phyloP scores from a whole-genome alignment of 2,888 invertebrate species.

The Patella ulyssiponensis region DNA sequence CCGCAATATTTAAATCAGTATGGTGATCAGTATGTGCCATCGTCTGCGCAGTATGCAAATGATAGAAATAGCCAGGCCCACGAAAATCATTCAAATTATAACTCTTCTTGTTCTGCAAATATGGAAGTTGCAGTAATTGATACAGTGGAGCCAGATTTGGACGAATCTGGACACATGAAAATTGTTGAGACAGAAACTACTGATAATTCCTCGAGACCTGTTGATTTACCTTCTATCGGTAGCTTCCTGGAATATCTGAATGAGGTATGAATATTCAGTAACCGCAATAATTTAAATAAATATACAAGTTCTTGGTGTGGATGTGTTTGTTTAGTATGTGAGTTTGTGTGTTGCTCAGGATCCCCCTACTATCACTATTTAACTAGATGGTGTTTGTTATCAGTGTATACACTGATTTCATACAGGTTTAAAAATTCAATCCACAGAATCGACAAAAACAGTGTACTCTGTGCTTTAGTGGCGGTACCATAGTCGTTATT shows the following conservation, averaged over 20 bases:
- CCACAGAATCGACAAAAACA: no score
- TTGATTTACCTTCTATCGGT: conserved; percentile 52
- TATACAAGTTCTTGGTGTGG: no score
- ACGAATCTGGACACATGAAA: conserved; percentile 49
- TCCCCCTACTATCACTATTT: no score
- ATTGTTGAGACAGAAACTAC: conserved; percentile 42
- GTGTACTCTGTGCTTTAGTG: no score
- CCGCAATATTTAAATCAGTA: neutral
- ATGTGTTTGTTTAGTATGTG: no score
- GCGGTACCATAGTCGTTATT: no score
- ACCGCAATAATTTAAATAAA: neutral
- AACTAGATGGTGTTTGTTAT: no score
- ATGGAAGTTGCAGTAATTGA: neutral
- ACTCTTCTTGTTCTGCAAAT: neutral
- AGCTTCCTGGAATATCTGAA: conserved; percentile 56
- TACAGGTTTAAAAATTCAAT: no score
- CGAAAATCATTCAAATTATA: neutral
- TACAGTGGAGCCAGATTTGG: conserved; percentile 34
- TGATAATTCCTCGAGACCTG: conserved; percentile 21
- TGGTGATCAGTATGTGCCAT: neutral
- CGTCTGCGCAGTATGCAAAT: neutral
- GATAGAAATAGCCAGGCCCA: neutral
- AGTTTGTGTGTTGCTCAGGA: no score
- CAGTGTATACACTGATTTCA: no score
- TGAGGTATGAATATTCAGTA: conserved; percentile 30